Evolutionary conservation across 2,888 invertebrate genomes (phyloP), one percentile per base, ranked within the genome.

Genomic region (Gastracanthus pulcherrimus): DNA sequence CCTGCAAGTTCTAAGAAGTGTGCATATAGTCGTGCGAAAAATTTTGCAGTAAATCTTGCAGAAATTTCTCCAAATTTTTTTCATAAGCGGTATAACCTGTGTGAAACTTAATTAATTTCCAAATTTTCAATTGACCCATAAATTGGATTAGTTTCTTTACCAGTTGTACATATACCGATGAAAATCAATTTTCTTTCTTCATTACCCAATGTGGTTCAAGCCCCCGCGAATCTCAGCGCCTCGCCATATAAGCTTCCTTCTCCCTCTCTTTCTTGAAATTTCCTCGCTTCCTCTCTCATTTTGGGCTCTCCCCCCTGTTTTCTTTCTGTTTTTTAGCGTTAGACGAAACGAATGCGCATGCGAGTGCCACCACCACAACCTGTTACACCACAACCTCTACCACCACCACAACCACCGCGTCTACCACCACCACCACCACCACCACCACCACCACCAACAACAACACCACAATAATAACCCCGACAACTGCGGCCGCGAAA

Each of bases 261-360:
- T 41, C 51, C 23, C 48, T 48, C 48, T 48, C 7, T 67, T 11
- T 80, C 55, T 72, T 55, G 60, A 23, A 9, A 51, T 48, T 78
- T 74, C n/a, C 67, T 80, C 71, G 60, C 76, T 81, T 77, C 45
- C 60, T 67, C 23, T 80, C 78, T 83, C 64, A 78, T 80, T 81
- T 76, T 86, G 84, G 84, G 85, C 87, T 86, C 88, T 87, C 85
- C 85, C 82, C 51, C 60, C 38, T 62, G 62, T 87, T 87, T 90
- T 90, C 87, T 91, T 91, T 91, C 90, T 91, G 90, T 91, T 91
- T 87, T 89, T 91, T 91, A 91, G 91, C 91, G 87, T 88, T 89
- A 89, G 88, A 89, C 87, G 89, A 89, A 86, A 87, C 89, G 87
- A 89, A 89, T 89, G 86, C 90, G 91, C 91, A 91, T 91, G 91